Base-by-base conservation (phyloP, 1,140 invertebrate genomes). In the Drosophila prosaltans region DNA sequence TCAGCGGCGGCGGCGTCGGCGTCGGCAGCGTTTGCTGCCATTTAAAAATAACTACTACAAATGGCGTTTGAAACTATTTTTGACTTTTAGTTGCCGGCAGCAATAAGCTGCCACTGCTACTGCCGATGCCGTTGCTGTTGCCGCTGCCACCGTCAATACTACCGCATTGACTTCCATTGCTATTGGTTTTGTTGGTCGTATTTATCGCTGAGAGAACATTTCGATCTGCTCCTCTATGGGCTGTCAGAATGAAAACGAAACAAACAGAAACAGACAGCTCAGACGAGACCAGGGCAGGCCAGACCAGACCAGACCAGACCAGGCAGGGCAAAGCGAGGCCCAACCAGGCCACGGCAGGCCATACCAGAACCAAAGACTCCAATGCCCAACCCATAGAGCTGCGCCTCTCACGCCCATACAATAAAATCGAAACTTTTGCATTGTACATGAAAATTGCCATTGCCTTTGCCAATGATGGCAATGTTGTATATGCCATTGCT, bases 351-450 rank as follows among this genome's bases (percentile, higher is more conserved):
- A n/a, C 3, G 41, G 8, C 45, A 24, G 45, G 16, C 45, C 16
- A 48, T 16, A 8, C 32, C 32, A 36, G 16, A 16, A 16, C 16
- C 16, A 16, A 16, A 16, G 16, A 36, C 32, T 36, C 32, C 3
- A 36, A 48, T 10, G 21, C 8, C 6, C 64, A 7, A 5, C 16
- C 4, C 32, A 2, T 9, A 4, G 9, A 21, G n/a, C 43, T 69
- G 30, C 9, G 3, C 36, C n/a, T 59, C 74, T 74, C 58, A 62
- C 74, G 65, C 72, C 67, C 77, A 74, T 74, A 89, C 84, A 89
- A 89, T 89, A 89, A 89, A 89, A 89, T 89, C 84, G 84, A 89
- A 89, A 89, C 84, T 89, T 89, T 89, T 86, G 79, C 83, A 89
- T 89, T 89, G 80, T 89, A 82, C 74, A 89, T 83, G 84, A 65